These are phyloP conservation scores for Acronicta aceris DNA, from an alignment of 2,888 invertebrate species.

Conservation along the genomic window DNA sequence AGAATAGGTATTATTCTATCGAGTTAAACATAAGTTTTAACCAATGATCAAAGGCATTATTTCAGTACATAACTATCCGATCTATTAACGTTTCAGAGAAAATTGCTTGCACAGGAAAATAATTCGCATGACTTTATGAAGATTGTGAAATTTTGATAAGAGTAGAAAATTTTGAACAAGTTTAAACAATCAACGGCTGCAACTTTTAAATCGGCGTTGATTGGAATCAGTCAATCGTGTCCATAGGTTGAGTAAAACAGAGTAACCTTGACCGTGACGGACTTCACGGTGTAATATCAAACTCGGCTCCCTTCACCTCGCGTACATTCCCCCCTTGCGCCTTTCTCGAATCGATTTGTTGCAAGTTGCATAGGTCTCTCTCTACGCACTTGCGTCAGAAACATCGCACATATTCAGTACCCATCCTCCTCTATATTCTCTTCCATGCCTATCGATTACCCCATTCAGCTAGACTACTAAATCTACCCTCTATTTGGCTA, in stretches of 20 bases:
- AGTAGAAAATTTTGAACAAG: slow-evolving; percentile 3
- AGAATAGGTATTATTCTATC: too few relatives aligned
- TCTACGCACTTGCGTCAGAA: slow-evolving; percentile 20
- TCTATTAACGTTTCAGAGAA: not conserved
- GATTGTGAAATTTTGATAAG: not conserved
- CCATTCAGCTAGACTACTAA: slow-evolving; percentile 2
- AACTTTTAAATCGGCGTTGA: slow-evolving; percentile 59
- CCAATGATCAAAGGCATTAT: too few relatives aligned
- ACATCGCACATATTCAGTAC: not conserved
- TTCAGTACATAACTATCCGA: not conserved
- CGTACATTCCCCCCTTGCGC: slow-evolving; percentile 60
- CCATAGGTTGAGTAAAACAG: slow-evolving; percentile 65
- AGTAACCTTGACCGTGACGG: slow-evolving; percentile 83
- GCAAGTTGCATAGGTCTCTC: slow-evolving; percentile 22
- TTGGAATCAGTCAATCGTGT: slow-evolving; percentile 69
- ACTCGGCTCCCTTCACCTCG: slow-evolving; percentile 58
- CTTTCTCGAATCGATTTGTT: slow-evolving; percentile 73
- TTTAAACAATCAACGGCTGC: slow-evolving; percentile 28
- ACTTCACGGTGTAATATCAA: slow-evolving; percentile 66
- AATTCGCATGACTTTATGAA: not conserved
- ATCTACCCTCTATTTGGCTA: not conserved
- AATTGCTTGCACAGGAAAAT: not conserved
- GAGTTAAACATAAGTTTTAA: too few relatives aligned
- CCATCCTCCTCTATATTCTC: slow-evolving; percentile 11
- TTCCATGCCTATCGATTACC: slow-evolving; percentile 9